phyloP scores from a whole-genome alignment of 2,113 vertebrate species.

The Mesocricetus auratus region DNA sequence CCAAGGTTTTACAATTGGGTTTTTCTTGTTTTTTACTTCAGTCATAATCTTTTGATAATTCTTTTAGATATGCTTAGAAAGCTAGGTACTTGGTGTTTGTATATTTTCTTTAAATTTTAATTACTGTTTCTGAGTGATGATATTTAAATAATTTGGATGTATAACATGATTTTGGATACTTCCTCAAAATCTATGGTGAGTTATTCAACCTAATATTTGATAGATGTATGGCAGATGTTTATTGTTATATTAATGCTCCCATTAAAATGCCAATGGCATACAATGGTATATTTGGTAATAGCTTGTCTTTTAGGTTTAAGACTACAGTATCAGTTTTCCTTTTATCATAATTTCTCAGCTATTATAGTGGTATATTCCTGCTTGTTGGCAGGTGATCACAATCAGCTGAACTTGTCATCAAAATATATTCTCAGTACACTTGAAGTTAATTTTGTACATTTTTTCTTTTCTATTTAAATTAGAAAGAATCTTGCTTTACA shows the following conservation, averaged over 20 bases:
- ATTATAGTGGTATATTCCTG: not conserved
- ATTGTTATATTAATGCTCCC: not conserved
- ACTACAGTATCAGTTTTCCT: not conserved
- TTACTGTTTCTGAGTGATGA: not conserved
- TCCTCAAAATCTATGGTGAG: not conserved
- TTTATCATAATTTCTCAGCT: not conserved
- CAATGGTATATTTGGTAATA: not conserved
- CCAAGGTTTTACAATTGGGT: not conserved
- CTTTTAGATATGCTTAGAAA: not conserved
- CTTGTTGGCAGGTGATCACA: not conserved
- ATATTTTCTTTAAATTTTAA: not conserved
- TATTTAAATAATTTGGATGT: not conserved
- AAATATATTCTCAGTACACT: not conserved
- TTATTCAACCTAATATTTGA: not conserved
- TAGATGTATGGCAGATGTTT: not conserved
- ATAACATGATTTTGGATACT: not conserved
- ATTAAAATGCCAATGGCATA: not conserved
- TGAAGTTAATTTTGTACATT: not conserved
- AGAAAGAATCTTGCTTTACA: too few species aligned
- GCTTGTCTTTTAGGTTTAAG: constrained; percentile 9
- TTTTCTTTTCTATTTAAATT: too few species aligned
- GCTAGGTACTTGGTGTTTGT: not conserved
- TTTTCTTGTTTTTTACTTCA: not conserved
- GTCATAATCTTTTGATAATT: not conserved
- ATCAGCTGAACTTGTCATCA: constrained; percentile 12